Base-by-base conservation (phyloP, 2,888 invertebrate genomes). In the Tridacna crocea region DNA sequence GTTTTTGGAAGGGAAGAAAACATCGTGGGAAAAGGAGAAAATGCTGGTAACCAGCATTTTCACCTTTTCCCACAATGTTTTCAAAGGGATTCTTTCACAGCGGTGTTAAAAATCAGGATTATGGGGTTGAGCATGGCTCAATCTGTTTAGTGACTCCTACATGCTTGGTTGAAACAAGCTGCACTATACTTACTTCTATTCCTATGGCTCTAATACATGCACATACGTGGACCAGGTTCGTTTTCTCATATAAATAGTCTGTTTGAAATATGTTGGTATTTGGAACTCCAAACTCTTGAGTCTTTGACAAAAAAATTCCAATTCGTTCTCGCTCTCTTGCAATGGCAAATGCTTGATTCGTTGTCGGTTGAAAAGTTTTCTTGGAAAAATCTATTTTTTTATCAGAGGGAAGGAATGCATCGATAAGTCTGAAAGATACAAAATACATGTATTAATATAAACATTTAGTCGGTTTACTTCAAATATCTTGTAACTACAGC, bases 211-310 rank as follows among this genome's bases (percentile, higher is more conserved):
- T 79, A 72, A 92, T 91, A 72, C 90, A 88, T 8, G 90, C 88
- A 79, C 89, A 90, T 72, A 92, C 92, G 76, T 92, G 91, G 11
- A 88, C 88, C 46, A 92, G 85, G 80, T 92, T 91, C 12, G 91
- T 91, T 66, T 81, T 85, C 82, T 92, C 92, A 77, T 91, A 92
- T 47, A 92, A 87, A 87, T 90, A 90, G 79, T 92, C 92, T 22
- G 90, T 92, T 82, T 91, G 91, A 76, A 92, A 92, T 4, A 88
- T 79, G 72, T 88, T 88, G 19, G 88, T 72, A 27, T 89, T 88
- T 17, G 89, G 78, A 13, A 92, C 89, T 58, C 92, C 92, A 72
- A 88, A 90, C 63, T 89, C 89, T 27, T 88, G 87, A 26, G 85
- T 83, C 79, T 91, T 90, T 19, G 79, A 58, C 48, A 89, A 76